Evolutionary conservation across 2,113 vertebrate species (phyloP).

Genomic region (Indicator indicator): DNA sequence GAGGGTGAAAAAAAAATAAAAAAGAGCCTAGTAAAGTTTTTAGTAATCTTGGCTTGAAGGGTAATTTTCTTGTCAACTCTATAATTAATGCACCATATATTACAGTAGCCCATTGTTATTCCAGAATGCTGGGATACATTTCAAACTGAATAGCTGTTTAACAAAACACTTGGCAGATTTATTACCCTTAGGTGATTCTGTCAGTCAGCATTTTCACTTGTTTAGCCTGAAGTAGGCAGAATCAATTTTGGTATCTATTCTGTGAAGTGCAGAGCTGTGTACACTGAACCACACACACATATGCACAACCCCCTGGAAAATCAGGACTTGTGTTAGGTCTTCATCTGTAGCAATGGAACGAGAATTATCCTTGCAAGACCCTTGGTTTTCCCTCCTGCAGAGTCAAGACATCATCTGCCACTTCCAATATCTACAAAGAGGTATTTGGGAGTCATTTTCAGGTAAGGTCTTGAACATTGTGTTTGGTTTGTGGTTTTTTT

Average conservation of each 20-base stretch:
- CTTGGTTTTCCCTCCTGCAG: background rate
- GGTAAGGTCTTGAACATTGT: background rate
- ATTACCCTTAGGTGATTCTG: constrained; percentile 77
- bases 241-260: constrained; percentile 73
- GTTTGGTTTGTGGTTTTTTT: background rate
- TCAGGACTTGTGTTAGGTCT: background rate
- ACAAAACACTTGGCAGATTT: constrained; percentile 75
- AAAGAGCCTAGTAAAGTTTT: constrained; percentile 28
- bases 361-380: constrained; percentile 55
- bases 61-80: constrained; percentile 81
- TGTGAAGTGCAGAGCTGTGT: constrained; percentile 30
- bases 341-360: background rate
- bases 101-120: constrained; percentile 76
- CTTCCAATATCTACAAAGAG: background rate
- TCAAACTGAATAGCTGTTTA: constrained; percentile 79
- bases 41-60: constrained; percentile 74
- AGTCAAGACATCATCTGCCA: background rate
- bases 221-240: constrained; percentile 60
- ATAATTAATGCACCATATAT: constrained; percentile 77
- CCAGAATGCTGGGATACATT: constrained; percentile 72
- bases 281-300: constrained; percentile 25
- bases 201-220: constrained; percentile 74
- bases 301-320: background rate
- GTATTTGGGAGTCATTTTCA: background rate
- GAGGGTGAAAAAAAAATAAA: background rate